Evolutionary conservation across 2,113 vertebrate species (phyloP).

Genomic region (Furnarius figulus): DNA sequence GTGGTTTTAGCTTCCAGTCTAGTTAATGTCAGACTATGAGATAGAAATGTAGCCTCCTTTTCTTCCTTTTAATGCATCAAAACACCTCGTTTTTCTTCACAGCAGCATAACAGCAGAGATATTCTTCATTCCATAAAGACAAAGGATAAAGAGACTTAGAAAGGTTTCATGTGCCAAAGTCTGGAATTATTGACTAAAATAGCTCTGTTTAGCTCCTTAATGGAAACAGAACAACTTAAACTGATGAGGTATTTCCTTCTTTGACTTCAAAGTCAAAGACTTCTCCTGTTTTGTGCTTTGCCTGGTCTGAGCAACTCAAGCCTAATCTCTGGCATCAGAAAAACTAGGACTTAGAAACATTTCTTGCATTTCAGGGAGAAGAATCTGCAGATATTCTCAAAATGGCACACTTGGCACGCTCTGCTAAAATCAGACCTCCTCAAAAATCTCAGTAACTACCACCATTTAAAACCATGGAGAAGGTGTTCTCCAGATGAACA

Average conservation of each 20-base stretch:
- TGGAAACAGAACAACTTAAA: background rate
- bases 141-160: background rate
- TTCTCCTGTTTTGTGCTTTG: background rate
- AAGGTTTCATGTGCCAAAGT: background rate
- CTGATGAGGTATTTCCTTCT: background rate
- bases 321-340: background rate
- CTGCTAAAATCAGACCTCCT: background rate
- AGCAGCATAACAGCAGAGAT: background rate
- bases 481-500: background rate
- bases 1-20: background rate
- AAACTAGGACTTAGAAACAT: background rate
- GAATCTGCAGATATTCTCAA: background rate
- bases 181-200: background rate
- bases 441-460: background rate
- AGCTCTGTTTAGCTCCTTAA: background rate
- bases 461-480: background rate
- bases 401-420: background rate
- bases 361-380: background rate
- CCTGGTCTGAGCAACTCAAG: background rate
- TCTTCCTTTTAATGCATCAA: background rate
- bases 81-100: background rate
- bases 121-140: background rate
- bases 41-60: background rate
- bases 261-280: background rate
- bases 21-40: accelerated